Evolutionary conservation across 2,888 invertebrate genomes (phyloP).

Genomic region (Lissonota sp.): DNA sequence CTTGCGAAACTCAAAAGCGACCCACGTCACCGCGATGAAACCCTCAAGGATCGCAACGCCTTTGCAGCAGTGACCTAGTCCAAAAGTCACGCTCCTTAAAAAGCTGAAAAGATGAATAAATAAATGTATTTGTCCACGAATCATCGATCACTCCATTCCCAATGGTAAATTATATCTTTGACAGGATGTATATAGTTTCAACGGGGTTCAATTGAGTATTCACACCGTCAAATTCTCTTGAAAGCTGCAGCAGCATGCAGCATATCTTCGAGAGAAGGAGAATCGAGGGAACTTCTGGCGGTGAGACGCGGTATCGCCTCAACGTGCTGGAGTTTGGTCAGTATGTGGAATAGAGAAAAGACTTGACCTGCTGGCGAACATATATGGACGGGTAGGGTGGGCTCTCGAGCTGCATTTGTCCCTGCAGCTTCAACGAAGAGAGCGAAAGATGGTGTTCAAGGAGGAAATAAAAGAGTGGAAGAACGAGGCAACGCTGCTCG

Average conservation of each 20-base stretch:
- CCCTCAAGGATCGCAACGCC: background rate
- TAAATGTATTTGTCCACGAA: no score
- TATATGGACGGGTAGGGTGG: constrained; percentile 28
- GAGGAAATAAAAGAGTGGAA: constrained; percentile 1
- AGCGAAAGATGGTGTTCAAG: background rate
- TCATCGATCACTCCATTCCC: background rate
- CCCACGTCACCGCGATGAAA: background rate
- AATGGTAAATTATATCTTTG: constrained; percentile 20
- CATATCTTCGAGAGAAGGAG: constrained; percentile 42
- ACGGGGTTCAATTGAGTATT: constrained; percentile 37
- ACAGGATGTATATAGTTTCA: background rate
- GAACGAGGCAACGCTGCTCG: constrained; percentile 15
- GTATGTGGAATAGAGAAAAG: constrained; percentile 48
- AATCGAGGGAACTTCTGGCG: constrained; percentile 13
- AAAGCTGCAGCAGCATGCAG: constrained; percentile 41
- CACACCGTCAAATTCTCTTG: constrained; percentile 41
- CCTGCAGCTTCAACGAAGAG: constrained; percentile 30
- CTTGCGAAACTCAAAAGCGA: background rate
- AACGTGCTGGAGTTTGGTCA: constrained; percentile 41
- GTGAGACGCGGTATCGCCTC: constrained; percentile 34
- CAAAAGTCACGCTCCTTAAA: no score
- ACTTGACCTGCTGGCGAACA: constrained; percentile 53
- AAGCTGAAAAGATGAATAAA: no score
- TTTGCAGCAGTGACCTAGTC: no score
- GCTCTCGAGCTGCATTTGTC: constrained; percentile 31